Evolutionary conservation across 2,797 vertebrate species (phyloP).

Genomic region (Mormyrops attenuatus): DNA sequence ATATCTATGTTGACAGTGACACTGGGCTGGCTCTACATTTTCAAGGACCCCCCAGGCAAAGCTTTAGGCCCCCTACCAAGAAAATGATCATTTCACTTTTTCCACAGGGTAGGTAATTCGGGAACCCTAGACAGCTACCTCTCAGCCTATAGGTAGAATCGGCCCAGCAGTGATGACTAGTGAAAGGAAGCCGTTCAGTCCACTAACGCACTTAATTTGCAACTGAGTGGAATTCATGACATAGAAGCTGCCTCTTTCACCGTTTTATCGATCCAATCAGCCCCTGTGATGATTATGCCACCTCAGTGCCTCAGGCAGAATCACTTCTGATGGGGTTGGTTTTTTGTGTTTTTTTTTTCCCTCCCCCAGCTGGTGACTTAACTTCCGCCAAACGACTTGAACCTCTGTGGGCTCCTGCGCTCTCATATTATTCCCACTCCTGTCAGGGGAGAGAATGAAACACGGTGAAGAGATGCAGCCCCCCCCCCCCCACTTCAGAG

Average conservation of each 20-base stretch:
- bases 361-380: background rate
- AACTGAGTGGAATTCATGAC: background rate
- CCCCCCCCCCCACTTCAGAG: conserved; percentile 31
- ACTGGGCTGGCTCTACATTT: background rate
- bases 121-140: background rate
- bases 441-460: conserved; percentile 56
- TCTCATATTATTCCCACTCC: conserved; percentile 42
- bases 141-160: background rate
- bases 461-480: conserved; percentile 54
- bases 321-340: background rate
- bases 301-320: background rate
- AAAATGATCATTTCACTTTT: background rate
- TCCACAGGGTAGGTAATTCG: background rate
- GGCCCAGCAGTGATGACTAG: background rate
- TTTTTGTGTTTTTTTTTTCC: background rate
- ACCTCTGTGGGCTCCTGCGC: conserved; percentile 42
- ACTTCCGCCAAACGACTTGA: background rate
- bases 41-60: background rate
- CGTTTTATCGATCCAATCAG: background rate
- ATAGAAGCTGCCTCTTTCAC: background rate
- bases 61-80: background rate
- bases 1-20: background rate
- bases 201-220: background rate
- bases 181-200: background rate
- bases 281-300: background rate